phyloP scores from a whole-genome alignment of 35 echinoderm and acorn worm species.

The Diadema setosum region DNA sequence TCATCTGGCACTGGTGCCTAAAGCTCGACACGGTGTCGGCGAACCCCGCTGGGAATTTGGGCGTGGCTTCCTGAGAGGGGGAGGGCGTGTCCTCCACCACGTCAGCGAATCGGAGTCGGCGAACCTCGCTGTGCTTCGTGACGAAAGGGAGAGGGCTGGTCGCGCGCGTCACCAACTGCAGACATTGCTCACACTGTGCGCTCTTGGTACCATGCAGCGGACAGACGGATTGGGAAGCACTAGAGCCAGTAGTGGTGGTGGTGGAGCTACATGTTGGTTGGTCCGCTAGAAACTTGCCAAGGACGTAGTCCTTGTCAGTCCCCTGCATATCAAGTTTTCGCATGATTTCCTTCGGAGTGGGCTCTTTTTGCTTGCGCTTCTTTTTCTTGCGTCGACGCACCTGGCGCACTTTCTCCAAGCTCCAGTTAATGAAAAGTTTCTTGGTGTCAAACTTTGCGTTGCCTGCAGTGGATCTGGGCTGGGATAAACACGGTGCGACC shows the following conservation, averaged over 20 bases:
- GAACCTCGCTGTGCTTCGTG: neutral
- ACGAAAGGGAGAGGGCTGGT: neutral
- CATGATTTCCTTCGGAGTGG: neutral
- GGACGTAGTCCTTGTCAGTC: neutral
- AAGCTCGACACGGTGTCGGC: neutral
- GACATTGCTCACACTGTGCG: neutral
- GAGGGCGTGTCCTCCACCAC: neutral
- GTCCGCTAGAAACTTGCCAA: neutral
- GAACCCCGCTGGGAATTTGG: neutral
- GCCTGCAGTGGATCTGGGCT: neutral
- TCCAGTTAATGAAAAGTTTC: conserved; percentile 7
- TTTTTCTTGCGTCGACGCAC: neutral
- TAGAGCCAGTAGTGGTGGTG: neutral
- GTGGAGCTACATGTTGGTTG: neutral
- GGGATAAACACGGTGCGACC: neutral
- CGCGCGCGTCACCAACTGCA: neutral
- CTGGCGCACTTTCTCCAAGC: neutral
- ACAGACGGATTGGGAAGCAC: neutral
- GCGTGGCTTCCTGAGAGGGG: neutral
- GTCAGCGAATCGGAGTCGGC: neutral
- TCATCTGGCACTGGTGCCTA: neutral
- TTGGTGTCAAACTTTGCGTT: neutral
- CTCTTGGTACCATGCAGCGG: neutral
- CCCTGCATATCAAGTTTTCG: neutral
- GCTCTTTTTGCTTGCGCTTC: neutral